phyloP scores from a whole-genome alignment of 2,113 vertebrate species.

The Glaucidium brasilianum region DNA sequence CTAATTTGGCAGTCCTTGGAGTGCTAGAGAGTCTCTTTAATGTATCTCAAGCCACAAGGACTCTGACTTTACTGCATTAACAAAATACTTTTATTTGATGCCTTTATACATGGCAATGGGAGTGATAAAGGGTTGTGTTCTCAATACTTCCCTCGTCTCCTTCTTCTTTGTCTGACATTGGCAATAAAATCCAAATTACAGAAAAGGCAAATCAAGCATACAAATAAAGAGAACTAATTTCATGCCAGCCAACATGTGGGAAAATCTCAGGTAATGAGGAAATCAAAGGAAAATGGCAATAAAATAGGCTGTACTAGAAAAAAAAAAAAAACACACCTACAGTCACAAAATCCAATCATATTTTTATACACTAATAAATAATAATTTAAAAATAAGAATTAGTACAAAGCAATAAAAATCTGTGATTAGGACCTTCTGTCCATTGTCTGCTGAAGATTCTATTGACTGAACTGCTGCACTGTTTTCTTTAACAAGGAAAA shows the following conservation, averaged over 20 bases:
- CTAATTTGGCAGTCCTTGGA: background rate
- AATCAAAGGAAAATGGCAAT: background rate
- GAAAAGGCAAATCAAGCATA: background rate
- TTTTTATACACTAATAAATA: background rate
- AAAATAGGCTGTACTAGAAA: background rate
- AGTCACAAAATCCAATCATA: background rate
- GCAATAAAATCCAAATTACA: conserved; percentile 25
- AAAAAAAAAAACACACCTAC: background rate
- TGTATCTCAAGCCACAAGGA: background rate
- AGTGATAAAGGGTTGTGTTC: background rate
- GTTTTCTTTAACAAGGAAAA: background rate
- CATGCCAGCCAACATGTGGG: background rate
- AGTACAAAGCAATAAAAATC: background rate
- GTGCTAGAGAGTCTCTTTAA: conserved; percentile 1
- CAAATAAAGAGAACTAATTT: conserved; percentile 31
- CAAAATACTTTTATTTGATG: conserved; percentile 11
- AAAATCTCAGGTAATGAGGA: conserved; percentile 5
- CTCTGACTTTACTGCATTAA: background rate
- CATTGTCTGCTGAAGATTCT: background rate
- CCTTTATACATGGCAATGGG: background rate
- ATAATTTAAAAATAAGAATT: background rate
- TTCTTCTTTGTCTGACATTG: background rate
- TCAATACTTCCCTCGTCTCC: background rate
- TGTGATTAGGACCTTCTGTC: background rate
- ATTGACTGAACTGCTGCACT: background rate